Base-by-base conservation (phyloP, 2,113 vertebrate species). In the Campylorhamphus procurvoides region DNA sequence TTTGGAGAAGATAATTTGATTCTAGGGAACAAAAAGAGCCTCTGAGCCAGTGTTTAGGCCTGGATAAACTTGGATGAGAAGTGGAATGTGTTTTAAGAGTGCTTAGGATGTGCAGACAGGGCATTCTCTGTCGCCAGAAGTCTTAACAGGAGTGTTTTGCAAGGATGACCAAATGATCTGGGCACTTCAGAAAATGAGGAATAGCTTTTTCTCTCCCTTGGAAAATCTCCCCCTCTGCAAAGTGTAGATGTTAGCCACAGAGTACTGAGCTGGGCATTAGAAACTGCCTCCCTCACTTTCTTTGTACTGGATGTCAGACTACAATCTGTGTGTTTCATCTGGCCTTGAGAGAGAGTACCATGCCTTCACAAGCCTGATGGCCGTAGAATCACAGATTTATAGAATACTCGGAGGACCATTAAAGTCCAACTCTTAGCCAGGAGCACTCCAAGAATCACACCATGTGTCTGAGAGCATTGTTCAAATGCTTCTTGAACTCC, bases 21-120 rank as follows among this genome's bases (percentile, higher is more conserved):
- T 6, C 37, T 44, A 62, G 50, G 50, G 37, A 73, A 12, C 13
- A 39, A 44, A 44, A 37, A n/a, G 7, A 27, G 7, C 10, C 14
- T 28, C 19, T 0, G 0, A 64, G 27, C 3, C 19, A 40, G 16
- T 39, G 20, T 46, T 74, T 68, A 39, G 5, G 14, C 63, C 39
- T 64, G 53, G 19, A 16, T 64, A 44, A 63, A 37, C 24, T 86
- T 4, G 2, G 27, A n/a, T 83, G 40, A 73, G 71, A 92, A 76
- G 40, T 39, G 5, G 66, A 53, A 11, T 37, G 33, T 67, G 33
- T 68, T 88, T 68, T 53, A 78, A 52, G 2, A 5, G 40, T 78
- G 52, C 47, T 56, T 78, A 31, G n/a, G 47, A 62, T 0, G 0
- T 44, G 37, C 31, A 84, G 46, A 55, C 33, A 77, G 13, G 0